Evolutionary conservation across 2,113 vertebrate genomes (phyloP).

Genomic region (Nestor notabilis): DNA sequence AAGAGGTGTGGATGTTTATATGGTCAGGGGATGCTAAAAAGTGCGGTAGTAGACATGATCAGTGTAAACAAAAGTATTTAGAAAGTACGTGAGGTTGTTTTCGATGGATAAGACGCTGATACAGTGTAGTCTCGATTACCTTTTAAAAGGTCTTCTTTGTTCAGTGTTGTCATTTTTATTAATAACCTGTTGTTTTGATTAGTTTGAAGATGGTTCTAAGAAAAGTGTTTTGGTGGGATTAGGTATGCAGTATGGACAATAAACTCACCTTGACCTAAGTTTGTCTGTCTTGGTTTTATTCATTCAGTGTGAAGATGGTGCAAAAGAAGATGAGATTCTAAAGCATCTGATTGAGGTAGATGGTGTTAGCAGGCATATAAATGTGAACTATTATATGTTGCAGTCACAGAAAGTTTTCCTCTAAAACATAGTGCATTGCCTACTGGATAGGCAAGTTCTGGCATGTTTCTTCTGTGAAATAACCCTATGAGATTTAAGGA

Average conservation of each 20-base stretch:
- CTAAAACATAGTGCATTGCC: not conserved
- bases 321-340: not conserved
- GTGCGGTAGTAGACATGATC: conserved; percentile 72
- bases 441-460: not conserved
- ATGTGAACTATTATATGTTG: not conserved
- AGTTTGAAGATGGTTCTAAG: conserved; percentile 79
- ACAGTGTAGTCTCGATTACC: conserved; percentile 61
- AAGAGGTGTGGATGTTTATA: conserved; percentile 79
- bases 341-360: not conserved
- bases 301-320: not conserved
- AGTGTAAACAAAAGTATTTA: conserved; percentile 67
- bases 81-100: conserved; percentile 65
- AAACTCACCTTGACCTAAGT: conserved; percentile 86
- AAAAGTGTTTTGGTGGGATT: conserved; percentile 80
- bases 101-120: conserved; percentile 62
- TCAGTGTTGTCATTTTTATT: conserved; percentile 80
- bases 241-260: conserved; percentile 85
- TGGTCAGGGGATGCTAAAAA: conserved; percentile 75
- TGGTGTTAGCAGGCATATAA: not conserved
- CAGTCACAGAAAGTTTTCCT: not conserved
- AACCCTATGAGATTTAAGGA: not conserved
- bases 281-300: conserved; percentile 11
- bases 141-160: conserved; percentile 74
- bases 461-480: not conserved
- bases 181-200: conserved; percentile 79